Evolutionary conservation across 2,797 vertebrate genomes (phyloP), one percentile per base, ranked within the genome.

Genomic region (Acanthopagrus latus): DNA sequence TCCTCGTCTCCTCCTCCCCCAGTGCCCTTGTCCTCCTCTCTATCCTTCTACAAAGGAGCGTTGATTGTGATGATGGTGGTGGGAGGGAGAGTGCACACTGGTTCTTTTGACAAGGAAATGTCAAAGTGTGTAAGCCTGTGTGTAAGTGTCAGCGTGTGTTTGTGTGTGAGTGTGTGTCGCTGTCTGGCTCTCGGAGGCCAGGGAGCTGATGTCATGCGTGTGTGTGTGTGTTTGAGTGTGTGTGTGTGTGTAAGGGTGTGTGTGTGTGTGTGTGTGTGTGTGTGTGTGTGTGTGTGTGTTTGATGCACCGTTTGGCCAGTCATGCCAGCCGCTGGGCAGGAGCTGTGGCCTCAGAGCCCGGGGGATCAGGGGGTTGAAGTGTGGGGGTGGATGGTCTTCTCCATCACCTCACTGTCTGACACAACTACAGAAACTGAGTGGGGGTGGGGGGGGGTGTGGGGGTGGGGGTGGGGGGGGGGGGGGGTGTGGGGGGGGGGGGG

Each of bases 81-180:
- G 89, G 91, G 92, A 90, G 92, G 89, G 86, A 86, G 88, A 87
- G 85, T 63, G 75, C 93, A 95, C 93, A 95, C 91, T 93, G 90
- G 90, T 69, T 93, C 94, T 93, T 95, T 94, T 95, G 93, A 94
- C 91, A 87, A 85, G 86, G 86, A 95, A 95, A 96, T 95, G 93
- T 94, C 94, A 95, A 91, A 93, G 90, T 92, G 87, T 89, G 87
- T 85, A 66, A 84, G 88, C 71, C 88, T 81, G 86, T 87, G 81
- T 86, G 86, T 67, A 71, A 87, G 86, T 88, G 85, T 89, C 82
- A 88, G 70, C 56, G 5, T 70, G 86, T 76, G 82, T 85, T 87
- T 82, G 81, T 85, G 88, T 33, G 33, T 33, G 33, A 7, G 25
- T 33, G 33, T 82, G 88, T 74, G 82, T 87, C 25, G 67, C 71